phyloP scores from a whole-genome alignment of 2,797 vertebrate species.

The Alcedo quadribrachys region DNA sequence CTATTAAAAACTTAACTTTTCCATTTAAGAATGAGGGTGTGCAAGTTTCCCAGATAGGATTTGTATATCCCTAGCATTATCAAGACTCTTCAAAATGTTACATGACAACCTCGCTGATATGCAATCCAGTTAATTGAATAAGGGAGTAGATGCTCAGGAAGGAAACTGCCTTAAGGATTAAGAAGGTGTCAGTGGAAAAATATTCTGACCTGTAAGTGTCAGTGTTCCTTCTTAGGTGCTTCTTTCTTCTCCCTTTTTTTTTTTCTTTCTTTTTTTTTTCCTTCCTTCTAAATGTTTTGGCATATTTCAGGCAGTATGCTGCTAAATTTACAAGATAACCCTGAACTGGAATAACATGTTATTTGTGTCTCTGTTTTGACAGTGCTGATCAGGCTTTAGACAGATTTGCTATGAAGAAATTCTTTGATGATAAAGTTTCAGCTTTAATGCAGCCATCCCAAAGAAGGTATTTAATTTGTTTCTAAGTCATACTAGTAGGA shows the following conservation, averaged over 20 bases:
- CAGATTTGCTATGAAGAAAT: constrained; percentile 98
- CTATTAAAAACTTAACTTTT: background rate
- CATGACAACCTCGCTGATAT: background rate
- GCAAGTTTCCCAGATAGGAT: background rate
- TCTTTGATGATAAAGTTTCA: constrained; percentile 95
- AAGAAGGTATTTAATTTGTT: constrained; percentile 84
- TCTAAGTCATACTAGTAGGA: background rate
- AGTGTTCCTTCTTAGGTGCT: background rate
- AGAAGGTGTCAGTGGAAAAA: background rate
- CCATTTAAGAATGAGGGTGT: background rate
- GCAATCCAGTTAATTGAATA: background rate
- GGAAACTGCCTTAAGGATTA: background rate
- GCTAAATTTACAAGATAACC: background rate
- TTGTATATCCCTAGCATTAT: background rate
- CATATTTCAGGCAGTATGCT: background rate
- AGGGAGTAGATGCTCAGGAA: background rate
- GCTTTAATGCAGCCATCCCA: constrained; percentile 95
- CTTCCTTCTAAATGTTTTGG: background rate
- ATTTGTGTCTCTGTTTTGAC: constrained; percentile 57
- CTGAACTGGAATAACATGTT: background rate
- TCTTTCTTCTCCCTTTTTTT: background rate
- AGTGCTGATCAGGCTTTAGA: constrained; percentile 97
- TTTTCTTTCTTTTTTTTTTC: background rate
- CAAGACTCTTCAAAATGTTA: background rate
- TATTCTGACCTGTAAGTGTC: background rate